Base-by-base conservation (phyloP, 1,140 invertebrate species). In the Drosophila kohkoa region DNA sequence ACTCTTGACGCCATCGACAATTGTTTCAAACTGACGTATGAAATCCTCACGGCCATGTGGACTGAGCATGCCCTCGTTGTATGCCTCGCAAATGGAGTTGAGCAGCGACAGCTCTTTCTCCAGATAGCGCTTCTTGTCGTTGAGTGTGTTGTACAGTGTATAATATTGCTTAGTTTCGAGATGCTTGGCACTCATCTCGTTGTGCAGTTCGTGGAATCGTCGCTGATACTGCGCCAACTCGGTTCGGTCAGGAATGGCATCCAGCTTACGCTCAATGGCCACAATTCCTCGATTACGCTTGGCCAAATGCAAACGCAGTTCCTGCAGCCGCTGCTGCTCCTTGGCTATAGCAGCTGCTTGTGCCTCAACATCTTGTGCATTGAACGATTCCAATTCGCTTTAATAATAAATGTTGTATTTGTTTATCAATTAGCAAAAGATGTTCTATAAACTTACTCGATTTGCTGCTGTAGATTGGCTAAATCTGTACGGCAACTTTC, bases 111-210 rank as follows among this genome's bases (percentile, higher is more conserved):
- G 94, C 93, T 99, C 98, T 92, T 98, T 99, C 51, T 96, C 96
- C 71, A 99, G 94, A 93, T 99, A 99, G 28, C 96, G 93, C 92
- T 97, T 97, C 3, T 97, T 97, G 93, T 99, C 98, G 92, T 98
- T 96, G n/a, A 99, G 93, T 4, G 97, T 98, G 93, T 99, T 99
- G 92, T 99, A 98, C 59, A 99, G 94, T 30, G 97, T 98, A 91
- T 98, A 99, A 94, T 98, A 99, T 93, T 99, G 98, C 92, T 99
- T 99, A 0, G 98, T 99, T 94, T 99, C 98, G 91, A 97, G 96
- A 87, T 99, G 98, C 86, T 98, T 99, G 28, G 96, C 96, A 68
- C 97, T 96, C 91, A 99, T 96, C 96, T 99, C 98, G 94, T 98
- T 98, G 92, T 99, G 99, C 1, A 99, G 94, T 93, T 99, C 99